Conservation (phyloP, 2,797 vertebrate genomes). For the Antrozous pallidus region DNA sequence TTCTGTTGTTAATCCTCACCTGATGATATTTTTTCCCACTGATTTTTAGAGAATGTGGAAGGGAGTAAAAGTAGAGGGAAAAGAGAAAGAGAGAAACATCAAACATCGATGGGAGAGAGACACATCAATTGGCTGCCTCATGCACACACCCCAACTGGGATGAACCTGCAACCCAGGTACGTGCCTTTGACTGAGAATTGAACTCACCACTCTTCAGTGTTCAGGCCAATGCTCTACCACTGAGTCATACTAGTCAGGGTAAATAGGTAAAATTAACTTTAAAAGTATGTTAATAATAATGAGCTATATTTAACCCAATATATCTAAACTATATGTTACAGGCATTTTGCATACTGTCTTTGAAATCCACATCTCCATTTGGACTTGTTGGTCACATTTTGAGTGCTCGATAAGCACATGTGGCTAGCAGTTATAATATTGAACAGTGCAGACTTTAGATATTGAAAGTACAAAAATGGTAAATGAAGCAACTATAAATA, state of each 20-base stretch:
- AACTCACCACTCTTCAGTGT: background rate
- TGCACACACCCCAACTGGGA: background rate
- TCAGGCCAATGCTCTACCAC: background rate
- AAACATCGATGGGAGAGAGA: background rate
- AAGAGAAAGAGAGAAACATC: background rate
- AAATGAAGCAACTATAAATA: background rate
- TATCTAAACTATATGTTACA: background rate
- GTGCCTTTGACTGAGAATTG: background rate
- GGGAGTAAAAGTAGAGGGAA: background rate
- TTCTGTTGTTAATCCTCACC: background rate
- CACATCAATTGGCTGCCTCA: background rate
- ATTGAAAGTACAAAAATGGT: background rate
- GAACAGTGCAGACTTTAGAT: background rate
- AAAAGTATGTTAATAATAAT: background rate
- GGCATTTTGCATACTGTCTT: background rate
- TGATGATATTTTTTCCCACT: background rate
- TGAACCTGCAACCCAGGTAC: background rate
- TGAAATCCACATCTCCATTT: background rate
- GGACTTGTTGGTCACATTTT: background rate
- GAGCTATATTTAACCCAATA: background rate
- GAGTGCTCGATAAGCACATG: background rate
- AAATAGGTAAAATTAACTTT: background rate
- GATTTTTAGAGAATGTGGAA: background rate
- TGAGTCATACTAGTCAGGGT: background rate
- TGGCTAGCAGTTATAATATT: background rate